Conservation (phyloP, 2,888 invertebrate species). For the Diabrotica balteata region DNA sequence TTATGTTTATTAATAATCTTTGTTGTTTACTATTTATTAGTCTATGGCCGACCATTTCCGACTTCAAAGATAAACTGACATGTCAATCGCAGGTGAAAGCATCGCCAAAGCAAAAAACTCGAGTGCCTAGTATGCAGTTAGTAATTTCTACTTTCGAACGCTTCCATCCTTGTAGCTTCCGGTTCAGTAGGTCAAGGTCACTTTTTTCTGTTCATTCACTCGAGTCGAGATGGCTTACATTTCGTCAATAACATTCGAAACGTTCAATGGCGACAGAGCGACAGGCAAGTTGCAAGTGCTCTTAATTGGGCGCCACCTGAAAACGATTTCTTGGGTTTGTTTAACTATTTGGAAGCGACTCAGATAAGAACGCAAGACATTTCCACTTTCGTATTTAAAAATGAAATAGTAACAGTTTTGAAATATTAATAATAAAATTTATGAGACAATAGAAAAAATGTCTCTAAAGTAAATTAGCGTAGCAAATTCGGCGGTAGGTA, state of each 20-base stretch:
- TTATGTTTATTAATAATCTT: too few relatives aligned
- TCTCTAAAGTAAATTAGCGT: too few relatives aligned
- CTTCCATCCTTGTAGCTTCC: constrained; percentile 36
- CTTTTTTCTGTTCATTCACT: constrained; percentile 27
- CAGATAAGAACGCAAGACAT: too few relatives aligned
- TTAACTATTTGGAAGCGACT: too few relatives aligned
- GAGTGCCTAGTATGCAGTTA: constrained; percentile 24
- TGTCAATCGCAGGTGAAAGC: constrained; percentile 31
- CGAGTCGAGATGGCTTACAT: constrained; percentile 30
- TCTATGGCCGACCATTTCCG: too few relatives aligned
- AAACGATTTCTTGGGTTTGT: too few relatives aligned
- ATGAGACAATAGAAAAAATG: too few relatives aligned
- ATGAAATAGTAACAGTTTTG: too few relatives aligned
- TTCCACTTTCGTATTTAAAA: too few relatives aligned
- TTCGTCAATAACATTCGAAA: constrained; percentile 18
- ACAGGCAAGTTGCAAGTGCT: background rate
- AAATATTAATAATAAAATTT: too few relatives aligned
- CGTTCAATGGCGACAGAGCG: background rate
- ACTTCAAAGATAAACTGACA: constrained; percentile 8
- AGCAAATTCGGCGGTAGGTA: too few relatives aligned
- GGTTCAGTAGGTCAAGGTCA: constrained; percentile 42
- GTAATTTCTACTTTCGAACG: constrained; percentile 34
- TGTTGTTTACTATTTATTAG: too few relatives aligned
- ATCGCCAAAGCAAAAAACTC: constrained; percentile 20
- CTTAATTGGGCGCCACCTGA: constrained; percentile 18